Evolutionary conservation across 2,797 vertebrate species (phyloP).

Genomic region (Chloroceryle inda): DNA sequence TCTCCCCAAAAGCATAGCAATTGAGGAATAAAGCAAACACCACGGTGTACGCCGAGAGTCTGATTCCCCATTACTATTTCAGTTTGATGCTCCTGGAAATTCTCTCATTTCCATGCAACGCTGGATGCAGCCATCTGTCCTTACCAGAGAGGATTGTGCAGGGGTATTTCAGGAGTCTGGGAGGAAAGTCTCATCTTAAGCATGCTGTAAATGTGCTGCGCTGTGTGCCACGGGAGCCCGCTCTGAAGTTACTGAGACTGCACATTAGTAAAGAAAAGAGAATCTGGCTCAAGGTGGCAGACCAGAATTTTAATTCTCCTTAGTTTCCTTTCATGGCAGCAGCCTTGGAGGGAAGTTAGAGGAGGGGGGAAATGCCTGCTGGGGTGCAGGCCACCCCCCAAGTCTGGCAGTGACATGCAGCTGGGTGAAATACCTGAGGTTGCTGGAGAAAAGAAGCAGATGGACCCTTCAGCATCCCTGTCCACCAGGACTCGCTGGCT

Average conservation of each 20-base stretch:
- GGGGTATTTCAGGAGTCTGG: constrained; percentile 18
- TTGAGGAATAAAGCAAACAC: not conserved
- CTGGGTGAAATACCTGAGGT: not conserved
- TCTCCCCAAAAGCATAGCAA: not conserved
- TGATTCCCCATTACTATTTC: not conserved
- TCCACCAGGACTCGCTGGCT: fast-evolving
- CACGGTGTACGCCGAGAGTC: not conserved
- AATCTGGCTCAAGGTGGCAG: not conserved
- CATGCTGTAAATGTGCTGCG: not conserved
- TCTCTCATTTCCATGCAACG: not conserved
- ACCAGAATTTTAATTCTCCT: constrained; percentile 4
- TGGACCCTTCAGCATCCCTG: not conserved
- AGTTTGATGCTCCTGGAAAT: constrained; percentile 7
- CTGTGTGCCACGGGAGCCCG: not conserved
- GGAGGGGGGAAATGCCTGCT: not conserved
- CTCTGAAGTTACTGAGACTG: not conserved
- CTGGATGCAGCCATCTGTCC: not conserved
- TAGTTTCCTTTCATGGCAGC: not conserved
- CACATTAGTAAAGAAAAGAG: not conserved
- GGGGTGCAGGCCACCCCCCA: not conserved
- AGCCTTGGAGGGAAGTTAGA: not conserved
- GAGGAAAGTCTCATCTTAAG: not conserved
- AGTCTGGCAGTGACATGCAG: not conserved
- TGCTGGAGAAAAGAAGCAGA: not conserved
- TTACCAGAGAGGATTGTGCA: not conserved